Percentiles rank a stretch among this genome's conserved stretches.
These are phyloP conservation scores for Blastobasis lacticolella DNA, from an alignment of 2,888 invertebrate species.

Conservation along the genomic window DNA sequence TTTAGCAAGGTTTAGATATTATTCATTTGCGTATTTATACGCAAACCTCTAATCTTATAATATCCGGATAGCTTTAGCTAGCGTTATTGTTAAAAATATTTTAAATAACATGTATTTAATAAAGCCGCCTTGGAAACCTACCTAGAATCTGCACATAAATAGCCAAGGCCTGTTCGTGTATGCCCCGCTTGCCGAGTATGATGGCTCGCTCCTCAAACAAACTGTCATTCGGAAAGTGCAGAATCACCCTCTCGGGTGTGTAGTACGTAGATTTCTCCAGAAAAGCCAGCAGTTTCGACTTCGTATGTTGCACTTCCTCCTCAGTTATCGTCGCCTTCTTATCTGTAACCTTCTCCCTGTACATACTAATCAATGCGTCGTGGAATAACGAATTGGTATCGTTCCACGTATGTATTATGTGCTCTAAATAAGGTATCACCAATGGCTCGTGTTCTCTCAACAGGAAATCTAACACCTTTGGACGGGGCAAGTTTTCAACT, in stretches of 20 bases:
- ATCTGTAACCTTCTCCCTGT: slow-evolving; percentile 81
- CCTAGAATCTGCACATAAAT: slow-evolving; percentile 92
- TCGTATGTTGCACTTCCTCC: slow-evolving; percentile 53
- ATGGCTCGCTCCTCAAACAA: slow-evolving; percentile 95
- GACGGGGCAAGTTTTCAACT: slow-evolving; percentile 91
- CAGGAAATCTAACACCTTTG: slow-evolving; percentile 91
- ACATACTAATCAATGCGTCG: slow-evolving; percentile 91
- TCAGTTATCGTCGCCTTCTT: slow-evolving; percentile 47
- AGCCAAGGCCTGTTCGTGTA: slow-evolving; percentile 93
- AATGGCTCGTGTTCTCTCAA: slow-evolving; percentile 85
- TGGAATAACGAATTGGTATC: slow-evolving; percentile 91
- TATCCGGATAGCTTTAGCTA: too few species aligned
- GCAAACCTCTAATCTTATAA: too few species aligned
- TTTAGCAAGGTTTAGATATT: too few species aligned
- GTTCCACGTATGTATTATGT: slow-evolving; percentile 92
- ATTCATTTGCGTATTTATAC: too few species aligned
- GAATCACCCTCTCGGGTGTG: slow-evolving; percentile 88
- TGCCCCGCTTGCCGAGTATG: slow-evolving; percentile 91
- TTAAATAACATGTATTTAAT: too few species aligned
- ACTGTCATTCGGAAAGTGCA: slow-evolving; percentile 88
- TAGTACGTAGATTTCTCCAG: slow-evolving; percentile 87
- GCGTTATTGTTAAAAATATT: too few species aligned
- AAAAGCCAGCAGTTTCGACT: slow-evolving; percentile 81
- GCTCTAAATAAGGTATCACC: slow-evolving; percentile 95
- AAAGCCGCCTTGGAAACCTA: slow-evolving; percentile 20